Conservation (phyloP, 2,113 vertebrate genomes). For the Apodemus speciosus region DNA sequence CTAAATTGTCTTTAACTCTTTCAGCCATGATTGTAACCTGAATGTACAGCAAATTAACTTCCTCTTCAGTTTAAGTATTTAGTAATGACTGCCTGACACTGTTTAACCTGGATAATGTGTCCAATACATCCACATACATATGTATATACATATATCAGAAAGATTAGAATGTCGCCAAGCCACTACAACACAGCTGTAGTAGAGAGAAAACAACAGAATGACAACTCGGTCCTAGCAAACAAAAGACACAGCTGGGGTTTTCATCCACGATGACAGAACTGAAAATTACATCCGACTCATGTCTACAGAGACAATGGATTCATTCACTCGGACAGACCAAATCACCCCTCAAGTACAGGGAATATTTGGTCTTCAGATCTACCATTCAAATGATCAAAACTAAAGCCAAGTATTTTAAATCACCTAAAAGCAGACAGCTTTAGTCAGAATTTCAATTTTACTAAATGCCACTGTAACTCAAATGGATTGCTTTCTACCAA, state of each 20-base stretch:
- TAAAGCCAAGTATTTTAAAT: conserved; percentile 82
- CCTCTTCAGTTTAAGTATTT: neutral
- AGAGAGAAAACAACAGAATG: conserved; percentile 56
- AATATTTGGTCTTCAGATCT: conserved; percentile 79
- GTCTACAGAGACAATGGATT: conserved; percentile 78
- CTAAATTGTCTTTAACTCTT: conserved; percentile 48
- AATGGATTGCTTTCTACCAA: conserved; percentile 49
- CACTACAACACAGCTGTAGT: conserved; percentile 47
- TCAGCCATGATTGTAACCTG: conserved; percentile 39
- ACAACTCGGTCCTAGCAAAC: conserved; percentile 58
- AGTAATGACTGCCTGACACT: conserved; percentile 40
- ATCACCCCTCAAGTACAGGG: conserved; percentile 76
- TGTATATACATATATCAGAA: neutral
- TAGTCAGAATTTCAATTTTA: conserved; percentile 63
- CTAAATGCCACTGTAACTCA: conserved; percentile 54
- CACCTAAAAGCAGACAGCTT: conserved; percentile 67
- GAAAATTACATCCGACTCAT: conserved; percentile 77
- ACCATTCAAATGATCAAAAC: conserved; percentile 81
- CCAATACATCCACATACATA: too few relatives aligned
- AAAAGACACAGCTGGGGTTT: conserved; percentile 79
- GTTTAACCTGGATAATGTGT: conserved; percentile 38
- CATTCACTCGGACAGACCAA: conserved; percentile 69
- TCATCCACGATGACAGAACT: conserved; percentile 73
- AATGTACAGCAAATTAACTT: conserved; percentile 25
- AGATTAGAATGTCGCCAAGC: conserved; percentile 30